A percentile compares a stretch with the other conserved stretches of the same genome.
Conservation (phyloP, 2,888 invertebrate genomes). For the Drosophila gaucha region DNA sequence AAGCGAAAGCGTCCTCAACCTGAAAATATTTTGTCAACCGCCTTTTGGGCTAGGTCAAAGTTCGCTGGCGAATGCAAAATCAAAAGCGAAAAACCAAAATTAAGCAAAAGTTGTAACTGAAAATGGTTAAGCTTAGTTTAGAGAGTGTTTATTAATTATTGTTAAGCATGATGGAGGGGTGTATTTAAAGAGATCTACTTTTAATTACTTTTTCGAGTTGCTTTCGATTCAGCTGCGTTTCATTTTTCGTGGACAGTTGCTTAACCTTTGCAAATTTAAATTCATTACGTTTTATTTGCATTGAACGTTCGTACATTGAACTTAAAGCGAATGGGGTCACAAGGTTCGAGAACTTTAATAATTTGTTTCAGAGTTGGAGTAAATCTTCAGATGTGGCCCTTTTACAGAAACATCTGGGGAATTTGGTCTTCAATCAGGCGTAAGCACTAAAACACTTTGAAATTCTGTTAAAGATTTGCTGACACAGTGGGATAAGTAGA, state of each 20-base stretch:
- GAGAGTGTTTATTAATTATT: slow-evolving; percentile 35
- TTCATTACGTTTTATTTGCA: slow-evolving; percentile 32
- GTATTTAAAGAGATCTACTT: slow-evolving; percentile 1
- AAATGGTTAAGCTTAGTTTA: slow-evolving; percentile 13
- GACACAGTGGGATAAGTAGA: neutral
- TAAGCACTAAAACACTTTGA: slow-evolving; percentile 36
- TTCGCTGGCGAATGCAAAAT: slow-evolving; percentile 3
- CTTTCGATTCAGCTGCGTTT: slow-evolving; percentile 23
- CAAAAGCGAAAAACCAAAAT: slow-evolving; percentile 22
- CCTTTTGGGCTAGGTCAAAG: slow-evolving; percentile 47
- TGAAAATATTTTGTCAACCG: slow-evolving; percentile 20
- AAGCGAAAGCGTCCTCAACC: slow-evolving; percentile 8
- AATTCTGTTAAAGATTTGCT: slow-evolving; percentile 20
- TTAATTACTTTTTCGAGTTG: slow-evolving; percentile 25
- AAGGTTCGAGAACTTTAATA: slow-evolving; percentile 15
- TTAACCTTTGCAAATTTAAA: slow-evolving; percentile 12
- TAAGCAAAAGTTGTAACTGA: slow-evolving; percentile 11
- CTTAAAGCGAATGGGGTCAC: slow-evolving; percentile 10
- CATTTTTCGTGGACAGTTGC: slow-evolving; percentile 16
- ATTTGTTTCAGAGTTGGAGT: slow-evolving; percentile 11
- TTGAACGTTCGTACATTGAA: slow-evolving; percentile 36
- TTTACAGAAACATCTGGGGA: slow-evolving; percentile 5
- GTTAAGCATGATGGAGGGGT: neutral
- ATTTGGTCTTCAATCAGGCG: slow-evolving; percentile 33
- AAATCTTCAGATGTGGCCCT: neutral